Base-by-base conservation (phyloP, 1,140 invertebrate genomes). In the Samia ricini region DNA sequence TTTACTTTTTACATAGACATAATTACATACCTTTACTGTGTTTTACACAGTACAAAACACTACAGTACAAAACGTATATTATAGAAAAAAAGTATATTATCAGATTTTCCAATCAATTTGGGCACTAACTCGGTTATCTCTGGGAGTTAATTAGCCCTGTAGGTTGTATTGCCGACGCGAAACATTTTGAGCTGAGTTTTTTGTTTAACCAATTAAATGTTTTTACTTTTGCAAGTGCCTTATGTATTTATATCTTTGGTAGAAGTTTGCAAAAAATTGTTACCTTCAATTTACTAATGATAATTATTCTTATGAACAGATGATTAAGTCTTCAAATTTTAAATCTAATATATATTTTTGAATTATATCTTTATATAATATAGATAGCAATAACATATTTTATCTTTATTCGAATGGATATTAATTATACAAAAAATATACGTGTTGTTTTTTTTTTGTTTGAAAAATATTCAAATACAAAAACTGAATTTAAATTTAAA, bases 191-290 rank as follows among this genome's bases (percentile, higher is more conserved):
- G 64, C 63, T 72, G 67, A 71, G 58, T 61, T 5, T n/a, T 42
- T 8, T 72, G 72, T 83, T 79, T 75, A 67, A 51, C 64, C 73
- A 71, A 76, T 81, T 76, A 77, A 68, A 56, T 77, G 72, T 75
- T 80, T 72, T 75, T 71, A 77, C 77, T 81, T 72, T 72, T 65
- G 49, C 78, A 69, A 76, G 10, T 42, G 12, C 26, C 26, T 8
- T 26, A 42, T 42, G 15, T 42, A 42, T 42, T 42, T 2, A 15
- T 15, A 42, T 42, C 33, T 42, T 42, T 15, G 10, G n/a, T 2
- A 15, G 10, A 42, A 12, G 33, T 42, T 42, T 42, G 33, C n/a
- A 15, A 42, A 8, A 15, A 42, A 42, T 5, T 8, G 26, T 42
- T 15, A 42, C 33, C 26, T 26, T 26, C 3, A 4, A 26, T 26